Base-by-base conservation (phyloP, 2,113 vertebrate species). In the Ramphastos sulfuratus region DNA sequence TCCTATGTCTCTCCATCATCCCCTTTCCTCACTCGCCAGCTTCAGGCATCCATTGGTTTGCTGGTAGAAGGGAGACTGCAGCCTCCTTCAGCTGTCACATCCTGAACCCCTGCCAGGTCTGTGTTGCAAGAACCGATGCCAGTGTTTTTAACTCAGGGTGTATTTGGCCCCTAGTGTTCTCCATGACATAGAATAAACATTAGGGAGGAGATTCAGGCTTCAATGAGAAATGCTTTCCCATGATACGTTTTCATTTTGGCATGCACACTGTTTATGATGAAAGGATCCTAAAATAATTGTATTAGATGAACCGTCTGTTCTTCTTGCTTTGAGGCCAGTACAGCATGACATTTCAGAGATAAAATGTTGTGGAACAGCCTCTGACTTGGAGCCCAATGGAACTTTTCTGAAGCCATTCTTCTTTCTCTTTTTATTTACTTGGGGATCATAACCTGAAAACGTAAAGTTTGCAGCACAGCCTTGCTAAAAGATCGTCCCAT, bases 211-310 rank as follows among this genome's bases (percentile, higher is more conserved):
- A 93, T 69, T 93, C 78, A 75, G 95, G 83, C 93, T 87, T 96
- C 94, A 90, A 93, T 95, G 93, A 96, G 96, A 95, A 95, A 95
- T 96, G 95, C 84, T 96, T 96, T 95, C 96, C 96, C 94, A 96
- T 97, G 93, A 96, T 96, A 96, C 87, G 85, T 93, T 96, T 96
- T 92, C 92, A 72, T 96, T 96, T 96, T 96, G 94, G 95, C 96
- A 97, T 94, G 78, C 66, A 82, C 82, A 20, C 64, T 94, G 96
- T 94, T 96, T 94, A 87, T 97, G 96, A 95, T 95, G 95, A 96
- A 96, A 96, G 94, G 93, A 93, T 96, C 94, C 95, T 97, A 96
- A 97, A 97, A 96, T 95, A 95, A 94, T 96, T 96, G 95, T 94
- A 95, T 95, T 96, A 95, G 96, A 97, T 96, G 95, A 96, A 94